Conservation (phyloP, 30 jellyfish, hydroid and myxozoan genomes). For the Hydra vulgaris region DNA sequence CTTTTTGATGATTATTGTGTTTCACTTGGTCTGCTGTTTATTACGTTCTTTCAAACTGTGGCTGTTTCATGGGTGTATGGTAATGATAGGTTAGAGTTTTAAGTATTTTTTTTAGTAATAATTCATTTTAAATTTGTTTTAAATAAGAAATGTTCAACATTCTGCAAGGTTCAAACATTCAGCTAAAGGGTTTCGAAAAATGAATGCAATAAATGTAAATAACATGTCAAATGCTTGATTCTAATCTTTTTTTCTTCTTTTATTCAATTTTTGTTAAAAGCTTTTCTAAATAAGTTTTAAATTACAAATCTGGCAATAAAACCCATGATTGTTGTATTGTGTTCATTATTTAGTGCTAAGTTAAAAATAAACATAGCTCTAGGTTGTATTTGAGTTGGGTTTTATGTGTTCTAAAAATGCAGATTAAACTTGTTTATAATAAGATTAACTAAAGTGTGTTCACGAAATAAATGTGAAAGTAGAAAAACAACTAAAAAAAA, state of each 20-base stretch:
- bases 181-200: too few species aligned
- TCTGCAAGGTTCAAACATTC: neutral
- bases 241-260: too few species aligned
- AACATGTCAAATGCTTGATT: too few species aligned
- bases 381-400: neutral
- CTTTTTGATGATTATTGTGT: conserved; percentile 83
- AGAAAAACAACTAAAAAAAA: neutral
- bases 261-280: too few species aligned
- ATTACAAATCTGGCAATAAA: too few species aligned
- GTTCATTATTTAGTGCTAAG: too few species aligned
- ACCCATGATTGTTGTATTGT: too few species aligned
- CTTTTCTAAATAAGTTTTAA: too few species aligned
- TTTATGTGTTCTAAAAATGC: neutral
- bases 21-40: conserved; percentile 69
- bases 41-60: conserved; percentile 66
- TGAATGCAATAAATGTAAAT: too few species aligned
- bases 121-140: neutral
- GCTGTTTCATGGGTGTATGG: conserved; percentile 87
- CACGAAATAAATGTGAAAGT: neutral
- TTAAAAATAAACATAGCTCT: too few species aligned
- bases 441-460: neutral
- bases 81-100: conserved; percentile 60
- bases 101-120: neutral
- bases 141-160: neutral
- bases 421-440: neutral